phyloP scores from a whole-genome alignment of 1,140 invertebrate genomes.

The Ostrea edulis region DNA sequence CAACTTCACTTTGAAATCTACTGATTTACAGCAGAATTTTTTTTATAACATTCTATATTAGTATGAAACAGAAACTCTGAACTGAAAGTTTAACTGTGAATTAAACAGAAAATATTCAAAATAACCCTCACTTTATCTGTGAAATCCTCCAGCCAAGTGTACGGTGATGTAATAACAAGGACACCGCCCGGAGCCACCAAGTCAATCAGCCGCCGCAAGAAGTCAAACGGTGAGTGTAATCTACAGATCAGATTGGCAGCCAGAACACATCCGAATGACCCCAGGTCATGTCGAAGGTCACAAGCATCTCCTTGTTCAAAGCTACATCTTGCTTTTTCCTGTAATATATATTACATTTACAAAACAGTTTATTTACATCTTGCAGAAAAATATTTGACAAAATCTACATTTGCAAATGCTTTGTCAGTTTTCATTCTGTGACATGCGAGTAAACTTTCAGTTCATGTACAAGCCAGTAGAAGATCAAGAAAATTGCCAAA shows the following conservation, averaged over 20 bases:
- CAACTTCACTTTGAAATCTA: no score
- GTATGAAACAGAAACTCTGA: no score
- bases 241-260: constrained; percentile 78
- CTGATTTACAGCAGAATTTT: no score
- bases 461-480: no score
- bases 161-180: constrained; percentile 78
- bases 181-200: constrained; percentile 75
- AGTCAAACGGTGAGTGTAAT: constrained; percentile 74
- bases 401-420: no score
- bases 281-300: constrained; percentile 72
- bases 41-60: no score
- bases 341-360: not conserved
- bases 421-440: no score
- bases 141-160: constrained; percentile 77
- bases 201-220: constrained; percentile 70
- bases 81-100: no score
- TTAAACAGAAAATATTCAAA: not conserved
- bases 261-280: constrained; percentile 77
- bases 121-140: constrained; percentile 73
- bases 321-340: constrained; percentile 67
- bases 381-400: no score
- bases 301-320: constrained; percentile 79
- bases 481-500: no score
- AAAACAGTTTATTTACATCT: no score
- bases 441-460: no score